Base-by-base conservation (phyloP, 2,888 invertebrate species). In the Drosophila demipolita region DNA sequence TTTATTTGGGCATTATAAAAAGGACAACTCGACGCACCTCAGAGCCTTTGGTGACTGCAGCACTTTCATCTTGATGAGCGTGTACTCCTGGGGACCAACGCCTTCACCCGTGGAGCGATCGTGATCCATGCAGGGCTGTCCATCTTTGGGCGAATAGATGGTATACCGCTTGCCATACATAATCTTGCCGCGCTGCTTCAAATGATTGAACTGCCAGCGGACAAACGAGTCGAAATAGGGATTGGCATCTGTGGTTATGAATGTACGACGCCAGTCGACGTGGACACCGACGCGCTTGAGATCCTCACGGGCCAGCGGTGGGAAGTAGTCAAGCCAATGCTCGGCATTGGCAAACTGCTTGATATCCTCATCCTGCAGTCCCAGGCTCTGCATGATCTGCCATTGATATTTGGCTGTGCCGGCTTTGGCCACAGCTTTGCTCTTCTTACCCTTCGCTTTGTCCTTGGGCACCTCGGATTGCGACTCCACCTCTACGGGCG, bases 121-220 rank as follows among this genome's bases (percentile, higher is more conserved):
- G 92, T 99, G 99, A 93, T 99, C 99, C 99, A 99, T 99, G 92
- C 99, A 99, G 0, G 99, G 99, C 92, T 99, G 99, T 11, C 96
- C 96, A 93, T 99, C 99, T 90, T 97, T 95, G 0, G 99, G 98
- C 0, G 99, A 99, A 93, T 95, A 99, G 79, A 99, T 97, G 0
- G 99, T 98, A 91, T 99, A 97, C 8, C 99, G 95, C 94, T 99
- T 99, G 23, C 99, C 99, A 94, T 97, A 99, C 94, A 97, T 96
- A 35, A 99, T 96, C 94, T 98, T 99, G 74, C 98, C 97, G 54
- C 96, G 95, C 71, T 96, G 96, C 91, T 96, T 97, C 32, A 99
- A 94, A 78, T 96, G 96, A 68, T 96, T 93, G 93, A 98, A 99
- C 93, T 99, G 99, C 99, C 99, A 99, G 66, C 97, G 95, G 1